Conservation (phyloP, 2,888 invertebrate genomes). For the Leptopterna dolabrata region DNA sequence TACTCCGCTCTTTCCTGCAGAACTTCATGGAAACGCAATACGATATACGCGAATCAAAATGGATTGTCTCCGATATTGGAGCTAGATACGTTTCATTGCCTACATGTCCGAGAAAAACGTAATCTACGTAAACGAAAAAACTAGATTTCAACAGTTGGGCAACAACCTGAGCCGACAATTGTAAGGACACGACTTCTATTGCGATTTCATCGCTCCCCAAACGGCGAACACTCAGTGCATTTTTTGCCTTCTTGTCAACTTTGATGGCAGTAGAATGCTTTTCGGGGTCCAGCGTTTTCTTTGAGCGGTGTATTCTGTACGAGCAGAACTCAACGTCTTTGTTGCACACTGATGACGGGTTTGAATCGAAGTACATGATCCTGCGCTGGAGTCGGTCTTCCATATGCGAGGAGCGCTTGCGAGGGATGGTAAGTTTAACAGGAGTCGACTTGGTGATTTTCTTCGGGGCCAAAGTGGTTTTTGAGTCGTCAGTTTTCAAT, state of each 20-base stretch:
- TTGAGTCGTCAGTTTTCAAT: not conserved
- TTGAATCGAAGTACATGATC: not conserved
- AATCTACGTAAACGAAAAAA: not conserved
- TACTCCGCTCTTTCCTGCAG: not conserved
- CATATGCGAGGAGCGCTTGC: not conserved
- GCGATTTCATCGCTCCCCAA: not conserved
- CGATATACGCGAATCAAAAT: not conserved
- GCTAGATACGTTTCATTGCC: not conserved
- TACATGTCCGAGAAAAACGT: conserved; percentile 13
- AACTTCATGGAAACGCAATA: not conserved
- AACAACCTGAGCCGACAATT: not conserved
- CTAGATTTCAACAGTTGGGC: not conserved
- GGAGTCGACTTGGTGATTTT: not conserved
- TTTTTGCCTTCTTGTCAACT: not conserved
- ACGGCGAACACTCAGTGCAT: too few species aligned
- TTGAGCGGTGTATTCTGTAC: not conserved
- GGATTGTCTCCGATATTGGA: not conserved
- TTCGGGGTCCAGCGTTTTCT: not conserved
- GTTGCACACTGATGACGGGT: not conserved
- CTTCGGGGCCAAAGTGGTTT: not conserved
- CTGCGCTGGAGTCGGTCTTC: not conserved
- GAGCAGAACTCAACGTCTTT: not conserved
- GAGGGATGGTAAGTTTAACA: not conserved
- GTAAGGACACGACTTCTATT: not conserved
- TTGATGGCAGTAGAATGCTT: not conserved